Base-by-base conservation (phyloP, 2,888 invertebrate species). In the Pegoplata infirma region DNA sequence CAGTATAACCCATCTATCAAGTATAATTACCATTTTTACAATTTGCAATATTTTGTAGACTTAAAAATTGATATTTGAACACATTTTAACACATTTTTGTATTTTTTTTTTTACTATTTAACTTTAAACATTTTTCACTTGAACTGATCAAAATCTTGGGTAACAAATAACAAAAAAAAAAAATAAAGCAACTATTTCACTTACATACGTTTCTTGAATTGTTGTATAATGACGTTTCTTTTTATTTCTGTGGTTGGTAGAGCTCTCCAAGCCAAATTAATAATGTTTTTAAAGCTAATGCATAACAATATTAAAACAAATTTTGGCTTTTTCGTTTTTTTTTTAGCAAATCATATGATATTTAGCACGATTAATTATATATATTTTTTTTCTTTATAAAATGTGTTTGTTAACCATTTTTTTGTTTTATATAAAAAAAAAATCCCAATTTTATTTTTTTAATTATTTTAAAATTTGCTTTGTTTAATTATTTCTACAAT, bases 211-310 rank as follows among this genome's bases (percentile, higher is more conserved):
- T 76, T 76, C 56, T 40, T 63, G 55, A 55, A 12, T 40, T 47
- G 56, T 69, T 76, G 75, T 75, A 75, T 75, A 76, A 69, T 76
- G 68, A 64, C 14, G 68, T 68, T 63, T 55, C 47, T 61, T 59
- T 49, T 44, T 16, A 23, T 10, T 58, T 28, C 16, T 47, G 10
- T 21, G 10, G 14, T 23, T 51, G 10, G 16, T 51, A 23, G 23
- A 73, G 25, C 28, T 55, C 10, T 68, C 14, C 23, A 56, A 63
- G 55, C 61, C 61, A 68, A 75, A 63, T 68, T 63, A 14, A 75
- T 40, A 40, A 46, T 56, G 40, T 75, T 68, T 47, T 63, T 61
- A 23, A 55, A 75, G 68, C 36, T n/a, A n/a, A n/a, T n/a, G n/a
- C 68, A 40, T 5, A 40, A 40, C 5, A 56, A 28, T 68, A 49